A percentile compares a stretch with the other conserved stretches of the same genome.
These are phyloP conservation scores for Caenorhabditis sp. DNA, from an alignment of 2,888 invertebrate genomes.

Conservation along the genomic window DNA sequence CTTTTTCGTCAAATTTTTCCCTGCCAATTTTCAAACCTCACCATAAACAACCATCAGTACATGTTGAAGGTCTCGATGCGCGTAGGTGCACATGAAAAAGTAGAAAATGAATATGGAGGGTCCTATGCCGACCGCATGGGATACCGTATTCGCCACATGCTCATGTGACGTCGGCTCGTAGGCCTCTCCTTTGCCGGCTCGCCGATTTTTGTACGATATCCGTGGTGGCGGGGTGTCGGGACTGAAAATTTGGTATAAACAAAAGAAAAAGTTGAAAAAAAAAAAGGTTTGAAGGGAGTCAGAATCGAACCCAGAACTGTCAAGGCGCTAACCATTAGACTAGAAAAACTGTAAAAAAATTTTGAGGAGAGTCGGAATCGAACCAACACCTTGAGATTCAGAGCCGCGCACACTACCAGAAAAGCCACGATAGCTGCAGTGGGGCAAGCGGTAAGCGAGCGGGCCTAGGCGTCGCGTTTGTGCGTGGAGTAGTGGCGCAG, in stretches of 20 bases:
- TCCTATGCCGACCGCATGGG: constrained; percentile 79
- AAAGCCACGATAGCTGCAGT: not conserved
- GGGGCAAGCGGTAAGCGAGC: too few relatives aligned
- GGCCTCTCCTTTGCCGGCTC: constrained; percentile 76
- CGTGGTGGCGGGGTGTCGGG: constrained; percentile 59
- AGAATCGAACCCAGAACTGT: too few relatives aligned
- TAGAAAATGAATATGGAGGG: constrained; percentile 75
- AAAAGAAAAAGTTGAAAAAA: not conserved
- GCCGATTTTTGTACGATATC: constrained; percentile 76
- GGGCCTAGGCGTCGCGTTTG: too few relatives aligned
- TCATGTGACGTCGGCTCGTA: constrained; percentile 81
- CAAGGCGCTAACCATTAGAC: too few relatives aligned
- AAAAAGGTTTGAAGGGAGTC: not conserved
- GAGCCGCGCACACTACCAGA: not conserved
- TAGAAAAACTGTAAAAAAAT: not conserved
- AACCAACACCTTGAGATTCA: not conserved
- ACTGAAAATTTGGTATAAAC: constrained; percentile 49
- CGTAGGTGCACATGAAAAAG: constrained; percentile 68
- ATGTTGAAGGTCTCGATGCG: constrained; percentile 78
- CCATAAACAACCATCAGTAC: constrained; percentile 78
- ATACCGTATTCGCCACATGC: constrained; percentile 79
- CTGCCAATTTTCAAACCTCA: not conserved
- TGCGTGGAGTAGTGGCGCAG: not conserved
- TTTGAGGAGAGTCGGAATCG: not conserved
- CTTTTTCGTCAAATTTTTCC: too few relatives aligned